Evolutionary conservation across 2,888 invertebrate genomes (phyloP).

Genomic region (Steromphala cineraria): DNA sequence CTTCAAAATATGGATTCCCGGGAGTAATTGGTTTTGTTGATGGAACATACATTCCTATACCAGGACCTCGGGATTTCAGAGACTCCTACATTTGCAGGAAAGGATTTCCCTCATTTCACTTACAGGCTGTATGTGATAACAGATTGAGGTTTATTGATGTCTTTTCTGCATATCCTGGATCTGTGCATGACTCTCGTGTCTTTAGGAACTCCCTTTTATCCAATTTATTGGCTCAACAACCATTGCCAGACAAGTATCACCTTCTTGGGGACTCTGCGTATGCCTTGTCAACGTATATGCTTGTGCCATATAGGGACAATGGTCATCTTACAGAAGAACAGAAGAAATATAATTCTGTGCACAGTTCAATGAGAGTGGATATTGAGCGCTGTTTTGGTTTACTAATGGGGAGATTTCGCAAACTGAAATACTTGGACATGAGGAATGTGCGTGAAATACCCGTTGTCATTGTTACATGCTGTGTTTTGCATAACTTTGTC

Average conservation of each 20-base stretch:
- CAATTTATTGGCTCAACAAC: background rate
- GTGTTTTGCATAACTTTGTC: background rate
- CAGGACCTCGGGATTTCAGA: constrained; percentile 22
- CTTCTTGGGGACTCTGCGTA: constrained; percentile 33
- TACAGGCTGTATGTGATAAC: too few species aligned
- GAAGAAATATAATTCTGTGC: constrained; percentile 24
- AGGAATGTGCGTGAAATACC: background rate
- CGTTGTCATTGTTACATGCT: background rate
- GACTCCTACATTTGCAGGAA: constrained; percentile 28
- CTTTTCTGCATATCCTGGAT: too few species aligned
- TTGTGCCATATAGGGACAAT: constrained; percentile 35
- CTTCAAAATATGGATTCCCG: too few species aligned
- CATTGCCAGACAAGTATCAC: constrained; percentile 24
- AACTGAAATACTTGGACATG: background rate
- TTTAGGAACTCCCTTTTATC: constrained; percentile 11
- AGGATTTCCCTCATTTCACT: background rate
- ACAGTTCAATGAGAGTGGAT: background rate
- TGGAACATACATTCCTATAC: constrained; percentile 34
- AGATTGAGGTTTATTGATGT: too few species aligned
- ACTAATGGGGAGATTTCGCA: constrained; percentile 33
- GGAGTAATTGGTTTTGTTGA: constrained; percentile 31
- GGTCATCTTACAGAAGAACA: constrained; percentile 19
- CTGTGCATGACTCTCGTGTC: constrained; percentile 9
- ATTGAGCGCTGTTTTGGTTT: constrained; percentile 31
- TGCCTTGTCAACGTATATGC: constrained; percentile 7